Conservation (phyloP, 2,888 invertebrate species). For the Microdon myrmicae region DNA sequence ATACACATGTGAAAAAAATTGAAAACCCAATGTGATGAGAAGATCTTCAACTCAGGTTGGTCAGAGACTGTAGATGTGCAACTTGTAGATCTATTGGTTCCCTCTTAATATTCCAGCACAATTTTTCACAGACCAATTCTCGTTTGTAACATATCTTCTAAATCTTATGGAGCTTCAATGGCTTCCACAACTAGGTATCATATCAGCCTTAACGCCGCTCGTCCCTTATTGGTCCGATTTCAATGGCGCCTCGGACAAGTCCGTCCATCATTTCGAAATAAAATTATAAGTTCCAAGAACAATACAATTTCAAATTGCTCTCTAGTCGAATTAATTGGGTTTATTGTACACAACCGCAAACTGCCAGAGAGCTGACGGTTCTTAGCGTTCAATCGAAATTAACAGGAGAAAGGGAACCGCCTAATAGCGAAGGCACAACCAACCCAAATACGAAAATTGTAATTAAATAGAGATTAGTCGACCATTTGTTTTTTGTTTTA, state of each 20-base stretch:
- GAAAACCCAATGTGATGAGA: no score
- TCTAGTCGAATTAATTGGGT: constrained; percentile 37
- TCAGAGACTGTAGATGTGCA: no score
- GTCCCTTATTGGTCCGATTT: no score
- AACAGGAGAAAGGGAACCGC: constrained; percentile 17
- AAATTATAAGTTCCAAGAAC: constrained; percentile 29
- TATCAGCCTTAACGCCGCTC: no score
- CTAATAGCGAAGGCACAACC: constrained; percentile 19
- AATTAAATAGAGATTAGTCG: constrained; percentile 68
- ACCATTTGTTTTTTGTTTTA: constrained; percentile 61
- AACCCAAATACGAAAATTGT: constrained; percentile 51
- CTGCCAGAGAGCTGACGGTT: neutral
- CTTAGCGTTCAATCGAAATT: constrained; percentile 46
- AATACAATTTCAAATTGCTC: constrained; percentile 34
- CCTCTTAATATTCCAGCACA: no score
- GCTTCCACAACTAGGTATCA: no score
- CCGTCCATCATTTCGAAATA: constrained; percentile 15
- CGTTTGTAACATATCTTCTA: no score
- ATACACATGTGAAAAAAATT: no score
- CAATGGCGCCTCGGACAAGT: neutral
- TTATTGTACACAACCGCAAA: constrained; percentile 28
- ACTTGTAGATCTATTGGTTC: no score
- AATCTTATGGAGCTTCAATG: no score
- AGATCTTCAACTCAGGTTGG: no score
- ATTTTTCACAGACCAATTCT: no score